These are phyloP conservation scores for Benitochromis conjunctus DNA, from an alignment of 2,113 vertebrate genomes.

Conservation along the genomic window DNA sequence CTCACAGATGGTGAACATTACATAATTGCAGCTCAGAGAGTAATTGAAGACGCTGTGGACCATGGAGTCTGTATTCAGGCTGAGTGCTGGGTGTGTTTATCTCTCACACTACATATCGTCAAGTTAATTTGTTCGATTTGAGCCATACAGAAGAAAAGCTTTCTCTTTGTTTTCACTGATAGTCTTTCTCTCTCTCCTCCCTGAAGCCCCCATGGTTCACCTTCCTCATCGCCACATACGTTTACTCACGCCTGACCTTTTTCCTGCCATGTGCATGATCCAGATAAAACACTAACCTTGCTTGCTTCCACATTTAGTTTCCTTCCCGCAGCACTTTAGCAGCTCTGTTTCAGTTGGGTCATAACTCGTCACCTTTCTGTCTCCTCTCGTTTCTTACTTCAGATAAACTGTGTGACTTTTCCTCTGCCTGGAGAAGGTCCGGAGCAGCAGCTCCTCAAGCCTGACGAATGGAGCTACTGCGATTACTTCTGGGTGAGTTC, in stretches of 20 bases:
- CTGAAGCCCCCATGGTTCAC: constrained; percentile 4
- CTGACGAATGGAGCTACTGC: constrained; percentile 97
- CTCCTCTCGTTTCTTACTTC: not conserved
- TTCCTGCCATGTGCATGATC: not conserved
- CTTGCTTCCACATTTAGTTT: not conserved
- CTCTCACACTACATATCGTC: not conserved
- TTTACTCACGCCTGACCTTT: constrained; percentile 46
- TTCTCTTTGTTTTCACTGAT: not conserved
- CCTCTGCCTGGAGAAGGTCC: constrained; percentile 87
- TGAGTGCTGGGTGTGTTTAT: constrained; percentile 33
- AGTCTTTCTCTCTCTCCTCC: not conserved
- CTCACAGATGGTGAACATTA: constrained; percentile 67
- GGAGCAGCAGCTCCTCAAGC: constrained; percentile 96
- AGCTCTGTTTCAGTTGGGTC: not conserved
- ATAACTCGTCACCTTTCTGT: not conserved
- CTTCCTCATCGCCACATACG: not conserved
- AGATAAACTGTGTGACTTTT: constrained; percentile 97
- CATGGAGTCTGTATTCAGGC: constrained; percentile 52
- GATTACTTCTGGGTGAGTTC: constrained; percentile 97
- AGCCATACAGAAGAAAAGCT: not conserved
- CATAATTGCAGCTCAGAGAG: constrained; percentile 65
- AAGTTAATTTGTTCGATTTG: not conserved
- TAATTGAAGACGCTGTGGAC: constrained; percentile 61
- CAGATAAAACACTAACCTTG: not conserved
- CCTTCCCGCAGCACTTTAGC: not conserved